Evolutionary conservation across 2,113 vertebrate species (phyloP).

Genomic region (Channa argus): DNA sequence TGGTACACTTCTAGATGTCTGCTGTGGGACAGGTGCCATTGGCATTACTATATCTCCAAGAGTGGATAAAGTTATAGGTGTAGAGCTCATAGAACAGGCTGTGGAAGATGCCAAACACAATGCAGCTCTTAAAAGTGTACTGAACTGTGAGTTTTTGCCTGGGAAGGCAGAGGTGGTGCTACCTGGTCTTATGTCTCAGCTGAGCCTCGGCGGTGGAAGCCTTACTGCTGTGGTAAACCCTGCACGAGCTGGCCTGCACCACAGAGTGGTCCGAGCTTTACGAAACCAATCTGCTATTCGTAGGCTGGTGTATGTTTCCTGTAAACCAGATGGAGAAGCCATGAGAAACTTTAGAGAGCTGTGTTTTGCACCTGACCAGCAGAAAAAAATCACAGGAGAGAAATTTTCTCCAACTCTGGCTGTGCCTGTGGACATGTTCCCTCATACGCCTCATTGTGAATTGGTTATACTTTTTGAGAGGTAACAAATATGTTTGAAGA

Average conservation of each 20-base stretch:
- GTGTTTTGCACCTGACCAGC: constrained; percentile 81
- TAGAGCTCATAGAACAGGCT: constrained; percentile 87
- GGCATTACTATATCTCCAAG: constrained; percentile 83
- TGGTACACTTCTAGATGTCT: constrained; percentile 86
- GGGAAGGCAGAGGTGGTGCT: constrained; percentile 85
- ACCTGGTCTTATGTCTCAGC: constrained; percentile 77
- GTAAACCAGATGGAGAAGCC: constrained; percentile 88
- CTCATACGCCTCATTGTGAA: constrained; percentile 89
- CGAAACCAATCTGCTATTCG: constrained; percentile 81
- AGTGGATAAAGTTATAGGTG: constrained; percentile 82
- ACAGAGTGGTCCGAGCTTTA: constrained; percentile 84
- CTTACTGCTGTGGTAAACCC: constrained; percentile 88
- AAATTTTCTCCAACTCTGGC: constrained; percentile 82
- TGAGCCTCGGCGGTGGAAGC: constrained; percentile 62
- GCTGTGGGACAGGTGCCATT: constrained; percentile 88
- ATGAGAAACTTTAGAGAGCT: constrained; percentile 89
- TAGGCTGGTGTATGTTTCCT: constrained; percentile 87
- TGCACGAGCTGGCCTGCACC: constrained; percentile 83
- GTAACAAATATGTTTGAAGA: constrained; percentile 52
- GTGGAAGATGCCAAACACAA: constrained; percentile 87
- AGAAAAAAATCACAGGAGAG: constrained; percentile 83
- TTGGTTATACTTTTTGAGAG: constrained; percentile 87
- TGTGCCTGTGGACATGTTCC: constrained; percentile 90
- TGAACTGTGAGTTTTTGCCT: constrained; percentile 86
- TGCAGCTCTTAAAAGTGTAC: constrained; percentile 82